Base-by-base conservation (phyloP, 2,888 invertebrate species). In the Parthenolecanium corni region DNA sequence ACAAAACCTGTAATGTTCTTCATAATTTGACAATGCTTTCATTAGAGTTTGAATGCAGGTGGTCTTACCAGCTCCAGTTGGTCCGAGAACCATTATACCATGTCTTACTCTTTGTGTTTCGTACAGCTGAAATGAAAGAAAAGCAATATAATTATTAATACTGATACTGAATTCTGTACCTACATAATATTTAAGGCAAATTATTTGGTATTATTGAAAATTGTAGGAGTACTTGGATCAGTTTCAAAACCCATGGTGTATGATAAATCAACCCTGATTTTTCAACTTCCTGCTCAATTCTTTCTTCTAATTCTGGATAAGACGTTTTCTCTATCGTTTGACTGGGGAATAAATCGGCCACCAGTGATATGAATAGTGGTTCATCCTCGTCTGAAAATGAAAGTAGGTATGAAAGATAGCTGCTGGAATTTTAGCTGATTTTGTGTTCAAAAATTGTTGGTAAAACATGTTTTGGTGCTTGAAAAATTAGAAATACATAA, bases 21-120 rank as follows among this genome's bases (percentile, higher is more conserved):
- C 94, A 72, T 85, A 85, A 70, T 89, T 85, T 0, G 91, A 86
- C 68, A 96, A 77, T 1, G 94, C 83, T 71, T 84, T 87, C 93
- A 96, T 95, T 42, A 96, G 77, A 0, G 83, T 87, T 66, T 89
- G 87, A 67, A 85, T 90, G 71, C 95, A 95, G 12, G 87, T 85
- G 0, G 94, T 92, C 76, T 96, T 96, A 0, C 96, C 96, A 14
- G 94, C 90, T 1, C 95, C 95, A 21, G 89, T 86, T 0, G 96
- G 95, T 0, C 96, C 96, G 61, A 96, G 75, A 0, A 90, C 89
- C 95, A 96, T 96, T 66, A 93, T 92, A 11, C 95, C 95, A 72
- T 96, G 95, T 11, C 95, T 82, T 0, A 95, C 95, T 67, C 88
- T 79, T 75, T 95, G 94, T 0, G 95, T 95, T 76, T 95, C 95